Evolutionary conservation across 2,113 vertebrate genomes (phyloP).

Genomic region (Calidris pygmaea): DNA sequence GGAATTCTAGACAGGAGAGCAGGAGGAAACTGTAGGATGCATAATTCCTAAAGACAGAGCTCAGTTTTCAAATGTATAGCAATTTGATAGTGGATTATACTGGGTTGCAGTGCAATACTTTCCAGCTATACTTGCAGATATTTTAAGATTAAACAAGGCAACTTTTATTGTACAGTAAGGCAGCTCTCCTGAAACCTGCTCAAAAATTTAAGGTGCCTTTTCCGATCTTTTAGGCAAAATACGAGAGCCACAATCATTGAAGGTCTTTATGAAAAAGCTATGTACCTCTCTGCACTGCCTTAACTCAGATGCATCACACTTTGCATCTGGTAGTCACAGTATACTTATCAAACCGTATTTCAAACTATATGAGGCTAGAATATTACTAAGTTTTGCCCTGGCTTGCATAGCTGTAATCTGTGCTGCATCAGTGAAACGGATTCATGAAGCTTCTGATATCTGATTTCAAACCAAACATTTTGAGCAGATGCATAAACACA

Average conservation of each 20-base stretch:
- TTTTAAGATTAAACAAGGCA: background rate
- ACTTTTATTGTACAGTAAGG: background rate
- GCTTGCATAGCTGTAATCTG: background rate
- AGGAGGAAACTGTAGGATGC: background rate
- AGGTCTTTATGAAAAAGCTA: background rate
- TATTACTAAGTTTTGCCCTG: background rate
- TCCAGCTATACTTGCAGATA: background rate
- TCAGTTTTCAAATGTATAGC: background rate
- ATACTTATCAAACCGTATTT: background rate
- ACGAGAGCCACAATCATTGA: background rate
- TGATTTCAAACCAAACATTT: background rate
- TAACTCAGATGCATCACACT: background rate
- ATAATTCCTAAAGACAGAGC: background rate
- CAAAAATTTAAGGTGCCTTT: background rate
- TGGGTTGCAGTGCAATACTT: background rate
- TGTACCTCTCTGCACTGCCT: background rate
- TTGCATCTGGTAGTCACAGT: background rate
- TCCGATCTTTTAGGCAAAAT: background rate
- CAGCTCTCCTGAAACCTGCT: background rate
- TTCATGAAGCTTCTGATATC: background rate
- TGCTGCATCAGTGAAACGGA: background rate
- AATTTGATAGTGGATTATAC: background rate
- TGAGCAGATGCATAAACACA: background rate
- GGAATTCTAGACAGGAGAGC: background rate
- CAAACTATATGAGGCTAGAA: background rate